Evolutionary conservation across 2,888 invertebrate genomes (phyloP).

Genomic region (Drosophila longiperda): DNA sequence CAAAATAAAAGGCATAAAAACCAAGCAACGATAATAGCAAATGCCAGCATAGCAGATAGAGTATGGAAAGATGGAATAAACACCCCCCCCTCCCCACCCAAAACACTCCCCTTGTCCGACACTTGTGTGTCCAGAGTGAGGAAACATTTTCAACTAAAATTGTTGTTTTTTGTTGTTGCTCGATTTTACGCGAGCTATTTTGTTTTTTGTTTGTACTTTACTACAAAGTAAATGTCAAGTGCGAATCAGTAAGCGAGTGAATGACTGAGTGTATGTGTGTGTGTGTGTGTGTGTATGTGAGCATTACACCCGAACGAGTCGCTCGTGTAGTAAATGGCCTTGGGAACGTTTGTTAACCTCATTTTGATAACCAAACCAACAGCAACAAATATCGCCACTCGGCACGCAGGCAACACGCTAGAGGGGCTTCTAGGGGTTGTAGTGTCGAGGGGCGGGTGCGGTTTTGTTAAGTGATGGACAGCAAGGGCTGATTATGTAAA

Average conservation of each 20-base stretch:
- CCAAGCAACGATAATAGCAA: constrained; percentile 65
- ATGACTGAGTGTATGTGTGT: constrained; percentile 35
- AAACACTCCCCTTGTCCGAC: background rate
- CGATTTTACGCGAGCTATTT: constrained; percentile 44
- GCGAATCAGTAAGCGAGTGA: constrained; percentile 67
- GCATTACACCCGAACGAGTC: constrained; percentile 48
- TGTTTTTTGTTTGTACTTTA: constrained; percentile 42
- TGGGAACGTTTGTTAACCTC: constrained; percentile 79
- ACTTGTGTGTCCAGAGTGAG: constrained; percentile 28
- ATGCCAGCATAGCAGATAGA: constrained; percentile 56
- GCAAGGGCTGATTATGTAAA: constrained; percentile 27
- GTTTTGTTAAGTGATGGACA: too few relatives aligned
- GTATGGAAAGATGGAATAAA: constrained; percentile 2
- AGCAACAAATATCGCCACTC: constrained; percentile 56
- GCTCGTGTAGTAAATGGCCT: constrained; percentile 71
- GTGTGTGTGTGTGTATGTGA: constrained; percentile 22
- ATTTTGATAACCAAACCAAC: constrained; percentile 74
- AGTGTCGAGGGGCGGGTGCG: background rate
- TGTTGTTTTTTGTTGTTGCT: constrained; percentile 14
- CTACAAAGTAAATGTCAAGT: constrained; percentile 79
- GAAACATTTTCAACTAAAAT: constrained; percentile 39
- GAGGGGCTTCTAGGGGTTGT: constrained; percentile 9
- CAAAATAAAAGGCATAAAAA: constrained; percentile 46
- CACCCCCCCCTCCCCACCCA: fast-evolving
- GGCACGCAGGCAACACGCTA: constrained; percentile 62